Conservation (phyloP, 2,113 vertebrate species). For the Dicaeum eximium region DNA sequence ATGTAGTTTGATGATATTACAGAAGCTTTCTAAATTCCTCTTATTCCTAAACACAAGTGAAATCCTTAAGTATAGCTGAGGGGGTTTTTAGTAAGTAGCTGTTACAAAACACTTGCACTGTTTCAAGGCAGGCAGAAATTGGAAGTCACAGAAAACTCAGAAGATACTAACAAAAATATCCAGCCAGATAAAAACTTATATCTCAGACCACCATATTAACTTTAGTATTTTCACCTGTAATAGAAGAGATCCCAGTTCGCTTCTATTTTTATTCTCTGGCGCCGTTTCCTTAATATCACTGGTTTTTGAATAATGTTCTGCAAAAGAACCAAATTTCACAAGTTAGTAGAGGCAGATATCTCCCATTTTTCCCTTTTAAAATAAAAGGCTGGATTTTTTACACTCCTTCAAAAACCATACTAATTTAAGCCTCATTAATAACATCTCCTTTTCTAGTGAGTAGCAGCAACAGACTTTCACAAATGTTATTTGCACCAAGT, state of each 20-base stretch:
- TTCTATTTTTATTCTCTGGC: conserved; percentile 98
- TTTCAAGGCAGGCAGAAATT: background rate
- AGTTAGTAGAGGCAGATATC: background rate
- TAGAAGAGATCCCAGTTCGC: conserved; percentile 99
- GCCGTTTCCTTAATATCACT: conserved; percentile 92
- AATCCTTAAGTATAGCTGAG: background rate
- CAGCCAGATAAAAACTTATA: background rate
- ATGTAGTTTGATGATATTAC: background rate
- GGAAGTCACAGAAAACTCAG: background rate
- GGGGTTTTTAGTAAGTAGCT: background rate
- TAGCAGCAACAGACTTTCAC: background rate
- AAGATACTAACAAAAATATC: background rate
- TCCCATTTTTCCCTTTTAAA: background rate
- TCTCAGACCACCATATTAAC: background rate
- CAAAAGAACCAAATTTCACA: conserved; percentile 32
- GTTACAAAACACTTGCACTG: background rate
- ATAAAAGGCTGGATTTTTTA: background rate
- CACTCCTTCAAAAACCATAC: background rate
- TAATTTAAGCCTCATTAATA: background rate
- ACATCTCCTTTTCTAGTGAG: background rate
- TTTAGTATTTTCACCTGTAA: conserved; percentile 80
- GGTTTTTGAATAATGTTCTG: conserved; percentile 96
- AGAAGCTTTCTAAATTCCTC: background rate
- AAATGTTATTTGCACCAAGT: conserved; percentile 9
- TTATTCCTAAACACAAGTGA: background rate